Evolutionary conservation across 2,888 invertebrate genomes (phyloP).

Genomic region (Drosophila stalkeri): DNA sequence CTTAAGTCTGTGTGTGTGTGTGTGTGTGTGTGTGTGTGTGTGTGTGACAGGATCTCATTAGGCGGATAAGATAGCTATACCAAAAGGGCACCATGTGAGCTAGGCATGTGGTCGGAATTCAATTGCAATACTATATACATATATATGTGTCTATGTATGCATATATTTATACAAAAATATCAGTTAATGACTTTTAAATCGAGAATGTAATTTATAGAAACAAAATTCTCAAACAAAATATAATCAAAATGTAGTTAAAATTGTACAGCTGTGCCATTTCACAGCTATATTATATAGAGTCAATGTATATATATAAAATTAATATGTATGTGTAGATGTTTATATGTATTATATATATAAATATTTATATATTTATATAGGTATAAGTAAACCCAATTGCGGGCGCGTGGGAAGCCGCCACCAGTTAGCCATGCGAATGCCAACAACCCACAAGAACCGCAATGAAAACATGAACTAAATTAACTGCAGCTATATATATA

Average conservation of each 20-base stretch:
- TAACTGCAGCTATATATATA: slow-evolving; percentile 11
- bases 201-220: slow-evolving; percentile 4
- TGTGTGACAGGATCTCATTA: slow-evolving; percentile 59
- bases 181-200: slow-evolving; percentile 2
- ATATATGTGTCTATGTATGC: background rate
- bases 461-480: slow-evolving; percentile 12
- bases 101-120: slow-evolving; percentile 31
- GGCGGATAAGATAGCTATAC: slow-evolving; percentile 62
- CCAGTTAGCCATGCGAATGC: slow-evolving; percentile 46
- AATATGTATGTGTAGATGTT: background rate
- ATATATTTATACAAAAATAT: background rate
- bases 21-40: slow-evolving; percentile 1
- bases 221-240: background rate
- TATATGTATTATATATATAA: background rate
- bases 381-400: background rate
- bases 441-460: slow-evolving; percentile 42
- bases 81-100: slow-evolving; percentile 42
- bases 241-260: slow-evolving; percentile 3
- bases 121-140: background rate
- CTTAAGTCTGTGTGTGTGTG: background rate
- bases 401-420: slow-evolving; percentile 52
- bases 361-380: background rate
- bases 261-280: slow-evolving; percentile 45
- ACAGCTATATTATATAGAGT: slow-evolving; percentile 15
- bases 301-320: background rate